Percentiles rank a stretch among this genome's conserved stretches.
These are phyloP conservation scores for Lymantria monacha DNA, from an alignment of 2,888 invertebrate species.

Conservation along the genomic window DNA sequence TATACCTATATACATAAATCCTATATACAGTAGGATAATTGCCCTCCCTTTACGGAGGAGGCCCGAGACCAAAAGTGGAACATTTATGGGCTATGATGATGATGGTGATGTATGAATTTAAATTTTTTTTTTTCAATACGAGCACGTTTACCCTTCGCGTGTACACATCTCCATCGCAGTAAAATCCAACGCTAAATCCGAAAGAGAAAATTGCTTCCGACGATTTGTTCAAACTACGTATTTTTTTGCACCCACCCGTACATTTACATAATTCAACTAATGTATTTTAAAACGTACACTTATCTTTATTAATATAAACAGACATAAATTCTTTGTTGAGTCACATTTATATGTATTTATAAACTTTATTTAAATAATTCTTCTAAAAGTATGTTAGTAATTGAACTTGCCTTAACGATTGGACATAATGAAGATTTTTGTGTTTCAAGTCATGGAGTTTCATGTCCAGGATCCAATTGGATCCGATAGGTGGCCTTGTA, in stretches of 20 bases:
- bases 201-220: conserved; percentile 70
- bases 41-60: too few species aligned
- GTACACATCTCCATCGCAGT: conserved; percentile 46
- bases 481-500: too few species aligned
- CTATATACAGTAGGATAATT: too few species aligned
- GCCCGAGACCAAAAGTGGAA: too few species aligned
- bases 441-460: too few species aligned
- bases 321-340: conserved; percentile 4
- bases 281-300: conserved; percentile 19
- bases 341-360: background rate
- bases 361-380: background rate
- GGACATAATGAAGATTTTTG: too few species aligned
- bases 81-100: too few species aligned
- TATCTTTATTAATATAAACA: conserved; percentile 11
- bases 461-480: too few species aligned
- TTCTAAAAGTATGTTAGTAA: too few species aligned
- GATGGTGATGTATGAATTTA: too few species aligned
- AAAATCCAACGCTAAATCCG: conserved; percentile 58
- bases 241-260: conserved; percentile 16
- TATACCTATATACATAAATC: too few species aligned
- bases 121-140: background rate
- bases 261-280: conserved; percentile 30
- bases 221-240: conserved; percentile 59
- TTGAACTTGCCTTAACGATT: too few species aligned
- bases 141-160: conserved; percentile 14